A percentile compares a stretch with the other conserved stretches of the same genome.
Evolutionary conservation across 1,140 invertebrate species (phyloP).

Genomic region (Lanistes nyassanus): DNA sequence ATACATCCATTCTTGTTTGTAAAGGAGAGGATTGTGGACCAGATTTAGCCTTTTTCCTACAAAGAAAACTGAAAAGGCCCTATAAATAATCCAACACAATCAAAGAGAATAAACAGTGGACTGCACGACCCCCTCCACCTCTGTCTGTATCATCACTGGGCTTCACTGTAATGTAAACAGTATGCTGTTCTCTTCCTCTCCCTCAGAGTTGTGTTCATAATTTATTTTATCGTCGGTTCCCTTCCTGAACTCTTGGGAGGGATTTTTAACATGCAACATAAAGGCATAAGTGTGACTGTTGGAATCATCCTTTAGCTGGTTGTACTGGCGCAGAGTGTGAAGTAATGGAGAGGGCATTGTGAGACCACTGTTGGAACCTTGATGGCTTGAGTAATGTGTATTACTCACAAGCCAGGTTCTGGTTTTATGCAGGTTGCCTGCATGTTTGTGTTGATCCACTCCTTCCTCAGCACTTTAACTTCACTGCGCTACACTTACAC

Average conservation of each 20-base stretch:
- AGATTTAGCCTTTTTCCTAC: neutral
- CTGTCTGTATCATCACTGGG: neutral
- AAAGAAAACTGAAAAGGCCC: no score
- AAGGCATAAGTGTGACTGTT: constrained; percentile 89
- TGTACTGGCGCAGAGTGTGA: constrained; percentile 87
- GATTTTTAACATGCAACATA: constrained; percentile 93
- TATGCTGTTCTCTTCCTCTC: neutral
- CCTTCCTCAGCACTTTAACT: no score
- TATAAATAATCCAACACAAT: no score
- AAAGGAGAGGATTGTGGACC: no score
- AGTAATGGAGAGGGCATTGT: constrained; percentile 85
- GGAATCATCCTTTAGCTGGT: constrained; percentile 92
- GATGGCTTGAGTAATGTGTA: constrained; percentile 46
- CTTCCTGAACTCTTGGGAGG: constrained; percentile 82
- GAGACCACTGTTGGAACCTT: constrained; percentile 87
- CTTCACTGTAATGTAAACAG: neutral
- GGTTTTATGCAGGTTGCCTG: neutral
- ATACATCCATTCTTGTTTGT: no score
- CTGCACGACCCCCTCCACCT: no score
- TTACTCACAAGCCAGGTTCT: neutral
- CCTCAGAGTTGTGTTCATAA: neutral
- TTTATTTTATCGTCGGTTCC: constrained; percentile 71
- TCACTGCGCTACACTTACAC: no score
- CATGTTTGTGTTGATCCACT: no score
- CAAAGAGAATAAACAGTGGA: no score